These are phyloP conservation scores for Brachyalestes nurse DNA, from an alignment of 2,797 vertebrate genomes.

Conservation along the genomic window DNA sequence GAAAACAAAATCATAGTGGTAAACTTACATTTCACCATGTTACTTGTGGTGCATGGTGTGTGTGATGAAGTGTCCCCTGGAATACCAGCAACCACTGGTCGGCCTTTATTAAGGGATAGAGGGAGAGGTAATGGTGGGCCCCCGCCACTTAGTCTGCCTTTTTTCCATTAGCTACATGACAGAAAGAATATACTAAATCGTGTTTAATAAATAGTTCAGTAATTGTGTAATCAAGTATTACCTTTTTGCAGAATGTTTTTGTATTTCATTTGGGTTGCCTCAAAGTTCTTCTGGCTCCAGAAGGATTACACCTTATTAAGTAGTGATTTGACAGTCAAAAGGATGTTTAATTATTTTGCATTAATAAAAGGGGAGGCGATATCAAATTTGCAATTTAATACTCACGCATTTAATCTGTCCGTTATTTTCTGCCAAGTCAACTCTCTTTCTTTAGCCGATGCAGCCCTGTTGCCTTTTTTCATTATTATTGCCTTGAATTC, in stretches of 20 bases:
- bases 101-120: too few species aligned
- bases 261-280: constrained; percentile 33
- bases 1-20: constrained; percentile 10
- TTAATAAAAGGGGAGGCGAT: too few species aligned
- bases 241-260: constrained; percentile 26
- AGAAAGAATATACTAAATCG: constrained; percentile 1
- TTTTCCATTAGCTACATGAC: constrained; percentile 31
- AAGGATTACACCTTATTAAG: constrained; percentile 21
- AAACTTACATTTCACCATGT: too few species aligned
- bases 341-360: too few species aligned
- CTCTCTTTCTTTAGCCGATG: constrained; percentile 36
- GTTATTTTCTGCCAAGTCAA: constrained; percentile 27
- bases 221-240: constrained; percentile 32
- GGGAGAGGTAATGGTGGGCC: constrained; percentile 4
- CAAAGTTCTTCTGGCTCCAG: constrained; percentile 25
- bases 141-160: constrained; percentile 23
- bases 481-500: constrained; percentile 23
- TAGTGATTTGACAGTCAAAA: too few species aligned
- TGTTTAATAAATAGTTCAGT: too few species aligned
- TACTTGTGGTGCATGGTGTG: too few species aligned
- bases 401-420: constrained; percentile 21
- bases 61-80: too few species aligned
- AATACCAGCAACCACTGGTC: too few species aligned
- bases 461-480: constrained; percentile 14
- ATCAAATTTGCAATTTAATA: not conserved